Percentiles rank a stretch among this genome's conserved stretches.
phyloP scores from a whole-genome alignment of 2,888 invertebrate genomes.

The Hoplodrina ambigua region DNA sequence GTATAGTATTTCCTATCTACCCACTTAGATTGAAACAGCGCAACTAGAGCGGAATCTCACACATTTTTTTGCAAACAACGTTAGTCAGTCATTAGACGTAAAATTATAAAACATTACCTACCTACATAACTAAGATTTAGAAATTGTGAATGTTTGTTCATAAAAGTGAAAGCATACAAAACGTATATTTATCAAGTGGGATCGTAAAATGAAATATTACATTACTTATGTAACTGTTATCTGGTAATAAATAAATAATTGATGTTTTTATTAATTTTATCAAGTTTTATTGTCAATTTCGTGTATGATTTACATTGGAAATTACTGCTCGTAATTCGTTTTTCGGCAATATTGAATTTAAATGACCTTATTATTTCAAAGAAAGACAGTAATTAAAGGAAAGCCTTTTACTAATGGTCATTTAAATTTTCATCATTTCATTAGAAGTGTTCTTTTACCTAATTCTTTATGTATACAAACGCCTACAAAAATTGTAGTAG shows the following conservation, averaged over 20 bases:
- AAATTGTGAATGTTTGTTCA: constrained; percentile 69
- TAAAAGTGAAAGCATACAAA: constrained; percentile 71
- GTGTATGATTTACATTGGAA: constrained; percentile 46
- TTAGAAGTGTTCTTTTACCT: not conserved
- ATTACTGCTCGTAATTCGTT: constrained; percentile 32
- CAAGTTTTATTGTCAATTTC: constrained; percentile 38
- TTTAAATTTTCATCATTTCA: constrained; percentile 15
- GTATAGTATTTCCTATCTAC: constrained; percentile 17
- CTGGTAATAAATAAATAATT: constrained; percentile 40
- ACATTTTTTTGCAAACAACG: constrained; percentile 60
- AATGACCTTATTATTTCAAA: constrained; percentile 25
- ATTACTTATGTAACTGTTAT: constrained; percentile 50
- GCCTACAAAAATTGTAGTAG: constrained; percentile 36
- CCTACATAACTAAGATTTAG: constrained; percentile 54
- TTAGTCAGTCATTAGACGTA: constrained; percentile 35
- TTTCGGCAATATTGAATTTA: constrained; percentile 33
- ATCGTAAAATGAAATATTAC: constrained; percentile 54
- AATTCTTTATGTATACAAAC: not conserved
- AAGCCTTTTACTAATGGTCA: constrained; percentile 7
- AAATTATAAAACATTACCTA: constrained; percentile 44
- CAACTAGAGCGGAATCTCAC: constrained; percentile 67
- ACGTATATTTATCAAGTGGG: constrained; percentile 56
- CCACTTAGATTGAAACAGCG: constrained; percentile 49
- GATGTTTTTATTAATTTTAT: constrained; percentile 26
- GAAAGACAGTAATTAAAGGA: not conserved